Evolutionary conservation across 2,113 vertebrate species (phyloP), one percentile per base, ranked within the genome.

Genomic region (Neopipo cinnamomea): DNA sequence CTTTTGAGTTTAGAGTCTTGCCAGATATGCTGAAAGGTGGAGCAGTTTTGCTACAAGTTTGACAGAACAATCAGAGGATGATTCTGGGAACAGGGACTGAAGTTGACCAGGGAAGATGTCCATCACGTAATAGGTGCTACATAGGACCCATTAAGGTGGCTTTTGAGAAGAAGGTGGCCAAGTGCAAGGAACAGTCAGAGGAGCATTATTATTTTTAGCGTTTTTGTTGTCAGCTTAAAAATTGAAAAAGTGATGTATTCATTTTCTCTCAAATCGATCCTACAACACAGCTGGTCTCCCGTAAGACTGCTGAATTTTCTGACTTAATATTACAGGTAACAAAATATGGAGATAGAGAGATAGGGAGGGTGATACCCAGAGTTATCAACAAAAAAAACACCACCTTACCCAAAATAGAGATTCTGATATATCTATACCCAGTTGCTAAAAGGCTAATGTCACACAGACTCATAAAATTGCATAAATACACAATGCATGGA

Each of bases 141-240:
- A 3, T 1, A 2, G 37, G 52, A 42, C 12, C 20, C 3, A 2
- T n/a, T 31, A n/a, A 9, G 30, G 18, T 2, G 0, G n/a, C 46
- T 23, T 82, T 56, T 61, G 25, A 46, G 44, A 56, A 39, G 15
- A 49, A 83, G 15, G 22, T 66, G 53, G 19, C 28, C 11, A 56
- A 79, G 41, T 49, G 17, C 41, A 82, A 35, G 35, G 19, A 61
- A 35, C 39, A 62, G 31, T 72, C 62, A 53, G 35, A 76, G 31
- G 16, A 53, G 8, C 8, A 2, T 4, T 78, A 80, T 81, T 70
- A 49, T 53, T 53, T 59, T 73, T 31, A 19, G 22, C 17, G 2
- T 66, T 78, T 27, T 79, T 80, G n/a, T 37, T 10, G 4, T 75
- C 33, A 49, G 52, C 33, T 22, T 67, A 82, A 70, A 65, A 70